Conservation (phyloP, 2,888 invertebrate genomes). For the Ectobius pallidus region DNA sequence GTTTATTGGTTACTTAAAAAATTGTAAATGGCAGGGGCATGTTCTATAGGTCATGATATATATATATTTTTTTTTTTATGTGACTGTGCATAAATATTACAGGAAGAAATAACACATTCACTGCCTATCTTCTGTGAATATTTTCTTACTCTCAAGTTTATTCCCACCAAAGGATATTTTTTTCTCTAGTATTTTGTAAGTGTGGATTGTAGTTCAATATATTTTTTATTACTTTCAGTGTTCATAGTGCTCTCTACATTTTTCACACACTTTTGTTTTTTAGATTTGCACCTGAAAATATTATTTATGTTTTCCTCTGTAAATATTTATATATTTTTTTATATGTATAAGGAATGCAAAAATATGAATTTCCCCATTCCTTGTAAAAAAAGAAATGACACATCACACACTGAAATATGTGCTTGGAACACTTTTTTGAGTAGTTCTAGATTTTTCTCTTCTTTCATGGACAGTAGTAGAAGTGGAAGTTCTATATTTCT, state of each 20-base stretch:
- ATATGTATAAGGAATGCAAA: constrained; percentile 19
- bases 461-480: constrained; percentile 21
- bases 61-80: background rate
- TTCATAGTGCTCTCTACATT: constrained; percentile 5
- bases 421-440: constrained; percentile 22
- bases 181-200: constrained; percentile 29
- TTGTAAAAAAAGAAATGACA: constrained; percentile 21
- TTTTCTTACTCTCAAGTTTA: constrained; percentile 14
- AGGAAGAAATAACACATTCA: constrained; percentile 12
- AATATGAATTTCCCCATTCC: constrained; percentile 23
- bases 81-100: constrained; percentile 18
- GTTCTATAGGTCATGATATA: too few species aligned
- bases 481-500: constrained; percentile 28
- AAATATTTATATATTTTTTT: constrained; percentile 25
- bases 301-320: constrained; percentile 21
- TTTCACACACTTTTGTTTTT: background rate
- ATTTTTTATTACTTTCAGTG: background rate
- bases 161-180: constrained; percentile 2
- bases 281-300: constrained; percentile 24
- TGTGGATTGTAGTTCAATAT: constrained; percentile 12
- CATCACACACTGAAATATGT: constrained; percentile 23
- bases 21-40: too few species aligned
- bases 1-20: too few species aligned
- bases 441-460: constrained; percentile 23
- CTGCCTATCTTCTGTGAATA: constrained; percentile 13